Base-by-base conservation (phyloP, 2,113 vertebrate genomes). In the Peromyscus maniculatus region DNA sequence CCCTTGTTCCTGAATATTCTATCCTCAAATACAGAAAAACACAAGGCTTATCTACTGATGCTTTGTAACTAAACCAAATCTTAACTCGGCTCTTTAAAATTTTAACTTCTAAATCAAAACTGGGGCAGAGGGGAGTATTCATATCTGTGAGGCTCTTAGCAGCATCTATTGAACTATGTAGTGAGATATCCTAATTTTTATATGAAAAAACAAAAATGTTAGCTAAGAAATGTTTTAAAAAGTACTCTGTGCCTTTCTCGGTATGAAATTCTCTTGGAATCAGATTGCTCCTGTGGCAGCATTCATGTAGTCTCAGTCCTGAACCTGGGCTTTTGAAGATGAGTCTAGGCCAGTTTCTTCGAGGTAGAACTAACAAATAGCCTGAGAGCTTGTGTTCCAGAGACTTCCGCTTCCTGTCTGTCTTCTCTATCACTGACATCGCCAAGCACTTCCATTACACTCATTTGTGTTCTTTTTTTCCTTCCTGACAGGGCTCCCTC, bases 111-210 rank as follows among this genome's bases (percentile, higher is more conserved):
- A 12, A 92, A 88, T 11, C 39, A 95, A n/a, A 4, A 94, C 2
- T 87, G 4, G 15, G 24, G 94, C 74, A 79, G 22, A 66, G 28
- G 24, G 80, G 52, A 75, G 43, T 86, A 89, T 1, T 52, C 49
- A 83, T 26, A 39, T 4, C 39, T 62, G 43, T 36, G 39, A 31
- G 17, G 26, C 66, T 94, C 94, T 87, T 13, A 91, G 64, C 90
- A 75, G 88, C 36, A 75, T 79, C 69, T 79, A 67, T 77, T 95
- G 7, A 43, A 80, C 7, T 62, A 92, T 10, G 15, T 39, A 93
- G 94, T 77, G 88, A 96, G 83, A 93, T 16, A 88, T 36, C 28
- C 15, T 77, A 94, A 78, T 78, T 72, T 89, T 91, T 71, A 59
- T 72, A 90, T 79, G 49, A 86, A 96, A 91, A 95, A 52, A 3